These are phyloP conservation scores for Anodontia alba DNA, from an alignment of 2,888 invertebrate species.

Conservation along the genomic window DNA sequence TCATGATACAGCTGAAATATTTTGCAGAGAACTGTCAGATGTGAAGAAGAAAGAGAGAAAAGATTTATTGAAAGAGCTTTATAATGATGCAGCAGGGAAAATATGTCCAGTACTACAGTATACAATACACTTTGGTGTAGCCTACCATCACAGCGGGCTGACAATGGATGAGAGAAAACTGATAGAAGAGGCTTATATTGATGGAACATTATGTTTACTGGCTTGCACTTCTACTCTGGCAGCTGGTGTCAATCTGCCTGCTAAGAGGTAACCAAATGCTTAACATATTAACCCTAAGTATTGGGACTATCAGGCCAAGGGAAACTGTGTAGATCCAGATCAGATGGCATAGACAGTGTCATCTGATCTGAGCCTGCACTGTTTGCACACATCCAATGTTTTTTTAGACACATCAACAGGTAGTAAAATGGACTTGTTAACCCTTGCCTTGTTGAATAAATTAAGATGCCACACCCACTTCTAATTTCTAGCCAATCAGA, in stretches of 20 bases:
- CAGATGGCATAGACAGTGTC: too few relatives aligned
- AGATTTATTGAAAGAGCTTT: slow-evolving; percentile 88
- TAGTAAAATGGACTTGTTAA: too few relatives aligned
- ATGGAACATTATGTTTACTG: slow-evolving; percentile 93
- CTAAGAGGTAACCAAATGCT: slow-evolving; percentile 90
- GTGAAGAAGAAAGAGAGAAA: slow-evolving; percentile 87
- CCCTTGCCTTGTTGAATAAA: too few relatives aligned
- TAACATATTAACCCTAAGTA: not conserved
- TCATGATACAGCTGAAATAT: too few relatives aligned
- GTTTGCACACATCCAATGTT: too few relatives aligned
- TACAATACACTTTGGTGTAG: slow-evolving; percentile 92
- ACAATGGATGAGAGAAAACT: slow-evolving; percentile 94
- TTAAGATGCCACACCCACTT: too few relatives aligned
- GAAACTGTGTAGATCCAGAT: too few relatives aligned
- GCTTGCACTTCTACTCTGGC: slow-evolving; percentile 98
- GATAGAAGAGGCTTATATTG: slow-evolving; percentile 91
- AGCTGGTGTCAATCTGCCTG: slow-evolving; percentile 99
- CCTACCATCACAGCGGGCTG: slow-evolving; percentile 95
- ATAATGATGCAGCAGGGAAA: slow-evolving; percentile 88
- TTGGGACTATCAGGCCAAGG: too few relatives aligned
- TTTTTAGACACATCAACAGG: too few relatives aligned
- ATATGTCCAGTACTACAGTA: slow-evolving; percentile 89
- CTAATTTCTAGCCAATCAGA: too few relatives aligned
- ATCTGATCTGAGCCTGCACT: too few relatives aligned
- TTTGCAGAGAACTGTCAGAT: slow-evolving; percentile 86